phyloP scores from a whole-genome alignment of 37 sponge, comb jelly and placozoan species.

The Beroe ovata region DNA sequence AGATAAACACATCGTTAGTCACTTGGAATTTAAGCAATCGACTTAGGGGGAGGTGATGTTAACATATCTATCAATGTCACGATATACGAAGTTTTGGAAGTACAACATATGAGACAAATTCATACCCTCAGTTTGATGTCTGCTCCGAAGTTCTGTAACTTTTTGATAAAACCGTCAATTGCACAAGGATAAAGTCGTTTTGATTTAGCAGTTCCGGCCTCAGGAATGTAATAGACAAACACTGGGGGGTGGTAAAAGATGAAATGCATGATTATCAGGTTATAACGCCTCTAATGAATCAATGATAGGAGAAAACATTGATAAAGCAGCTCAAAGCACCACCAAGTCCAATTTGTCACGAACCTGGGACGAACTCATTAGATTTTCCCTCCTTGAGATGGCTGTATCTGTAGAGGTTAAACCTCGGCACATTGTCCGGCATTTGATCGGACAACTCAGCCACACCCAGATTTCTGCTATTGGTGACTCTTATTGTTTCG shows the following conservation, averaged over 20 bases:
- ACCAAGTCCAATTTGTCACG: no score
- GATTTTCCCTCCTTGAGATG: constrained; percentile 51
- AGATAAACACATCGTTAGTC: no score
- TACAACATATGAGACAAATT: no score
- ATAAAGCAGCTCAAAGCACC: no score
- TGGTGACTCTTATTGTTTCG: neutral
- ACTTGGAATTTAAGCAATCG: no score
- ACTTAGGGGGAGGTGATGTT: no score
- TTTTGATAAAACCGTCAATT: constrained; percentile 38
- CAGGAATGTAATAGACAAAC: constrained; percentile 39
- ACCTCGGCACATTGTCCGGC: constrained; percentile 14
- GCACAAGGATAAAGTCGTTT: constrained; percentile 60
- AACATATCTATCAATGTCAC: no score
- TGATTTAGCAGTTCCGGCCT: constrained; percentile 38
- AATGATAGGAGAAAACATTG: no score
- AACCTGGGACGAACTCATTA: constrained; percentile 31
- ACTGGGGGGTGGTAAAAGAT: no score
- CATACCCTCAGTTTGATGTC: constrained; percentile 57
- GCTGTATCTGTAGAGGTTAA: constrained; percentile 57
- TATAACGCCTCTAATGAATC: no score
- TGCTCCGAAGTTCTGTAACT: neutral
- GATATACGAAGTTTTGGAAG: no score
- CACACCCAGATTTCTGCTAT: constrained; percentile 25
- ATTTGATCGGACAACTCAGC: constrained; percentile 5
- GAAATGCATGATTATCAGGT: no score